Conservation (phyloP, 23 tunicate genomes). For the Ascidia mentula region DNA sequence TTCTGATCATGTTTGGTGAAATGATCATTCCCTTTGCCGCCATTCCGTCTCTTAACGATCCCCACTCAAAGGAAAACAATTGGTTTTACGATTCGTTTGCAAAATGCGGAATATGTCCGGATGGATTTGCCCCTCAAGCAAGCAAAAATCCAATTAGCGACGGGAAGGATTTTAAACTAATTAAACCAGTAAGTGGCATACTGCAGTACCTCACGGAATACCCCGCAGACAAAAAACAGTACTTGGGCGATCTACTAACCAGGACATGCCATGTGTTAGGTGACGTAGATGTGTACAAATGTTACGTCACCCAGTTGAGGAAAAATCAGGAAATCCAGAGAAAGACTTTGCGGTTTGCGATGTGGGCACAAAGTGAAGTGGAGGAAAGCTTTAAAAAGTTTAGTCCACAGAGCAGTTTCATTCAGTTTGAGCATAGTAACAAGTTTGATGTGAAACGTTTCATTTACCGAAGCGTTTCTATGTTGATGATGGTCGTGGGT, state of each 20-base stretch:
- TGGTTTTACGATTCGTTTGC: slow-evolving; percentile 8
- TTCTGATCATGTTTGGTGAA: slow-evolving; percentile 21
- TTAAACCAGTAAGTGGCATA: neutral
- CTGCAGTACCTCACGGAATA: neutral
- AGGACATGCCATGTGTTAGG: neutral
- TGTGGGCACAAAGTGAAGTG: neutral
- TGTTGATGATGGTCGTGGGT: neutral
- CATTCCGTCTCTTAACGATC: neutral
- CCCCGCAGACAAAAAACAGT: neutral
- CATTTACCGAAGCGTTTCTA: neutral
- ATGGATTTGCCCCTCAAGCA: neutral
- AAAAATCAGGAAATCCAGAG: neutral
- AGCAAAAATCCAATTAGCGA: slow-evolving; percentile 12
- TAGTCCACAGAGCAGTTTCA: neutral
- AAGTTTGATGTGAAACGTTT: neutral
- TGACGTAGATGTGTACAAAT: neutral
- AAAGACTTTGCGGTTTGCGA: neutral
- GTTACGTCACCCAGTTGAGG: neutral
- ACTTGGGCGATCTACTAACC: neutral
- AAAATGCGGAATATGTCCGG: neutral
- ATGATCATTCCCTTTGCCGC: slow-evolving; percentile 14
- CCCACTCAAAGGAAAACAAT: neutral
- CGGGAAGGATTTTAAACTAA: neutral
- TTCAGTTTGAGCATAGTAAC: neutral
- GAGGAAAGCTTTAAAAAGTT: neutral